Conservation (phyloP, 2,797 vertebrate genomes). For the Smutsia gigantea region DNA sequence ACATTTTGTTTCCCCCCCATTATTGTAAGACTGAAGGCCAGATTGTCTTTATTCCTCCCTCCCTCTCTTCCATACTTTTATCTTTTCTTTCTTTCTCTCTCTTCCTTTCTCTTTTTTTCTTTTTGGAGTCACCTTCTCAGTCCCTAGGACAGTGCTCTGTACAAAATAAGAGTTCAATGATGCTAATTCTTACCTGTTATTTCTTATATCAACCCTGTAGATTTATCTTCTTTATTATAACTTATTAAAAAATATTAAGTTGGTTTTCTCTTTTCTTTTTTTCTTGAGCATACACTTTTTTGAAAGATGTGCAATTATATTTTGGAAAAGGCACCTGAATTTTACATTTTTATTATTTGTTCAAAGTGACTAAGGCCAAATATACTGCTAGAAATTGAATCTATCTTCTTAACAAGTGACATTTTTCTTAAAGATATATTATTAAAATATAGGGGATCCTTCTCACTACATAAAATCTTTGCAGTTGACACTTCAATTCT, state of each 20-base stretch:
- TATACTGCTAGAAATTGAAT: not conserved
- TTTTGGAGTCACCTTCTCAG: not conserved
- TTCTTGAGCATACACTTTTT: not conserved
- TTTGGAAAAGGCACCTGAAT: not conserved
- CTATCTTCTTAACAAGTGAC: not conserved
- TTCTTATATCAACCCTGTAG: not conserved
- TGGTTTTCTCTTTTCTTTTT: not conserved
- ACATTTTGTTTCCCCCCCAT: not conserved
- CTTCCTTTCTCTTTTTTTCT: not conserved
- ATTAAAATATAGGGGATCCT: not conserved
- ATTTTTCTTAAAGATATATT: not conserved
- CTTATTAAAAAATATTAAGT: not conserved
- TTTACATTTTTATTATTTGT: not conserved
- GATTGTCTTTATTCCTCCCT: not conserved
- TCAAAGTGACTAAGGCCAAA: not conserved
- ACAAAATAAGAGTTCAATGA: not conserved
- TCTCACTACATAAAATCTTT: not conserved
- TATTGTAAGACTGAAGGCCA: not conserved
- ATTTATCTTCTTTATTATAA: not conserved
- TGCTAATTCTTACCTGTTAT: not conserved
- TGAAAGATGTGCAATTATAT: not conserved
- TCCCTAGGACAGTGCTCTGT: not conserved
- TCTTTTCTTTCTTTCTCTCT: not conserved
- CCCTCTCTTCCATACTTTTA: not conserved
- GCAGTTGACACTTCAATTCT: not conserved